Evolutionary conservation across 2,888 invertebrate species (phyloP).

Genomic region (Ornithoptera priamus): DNA sequence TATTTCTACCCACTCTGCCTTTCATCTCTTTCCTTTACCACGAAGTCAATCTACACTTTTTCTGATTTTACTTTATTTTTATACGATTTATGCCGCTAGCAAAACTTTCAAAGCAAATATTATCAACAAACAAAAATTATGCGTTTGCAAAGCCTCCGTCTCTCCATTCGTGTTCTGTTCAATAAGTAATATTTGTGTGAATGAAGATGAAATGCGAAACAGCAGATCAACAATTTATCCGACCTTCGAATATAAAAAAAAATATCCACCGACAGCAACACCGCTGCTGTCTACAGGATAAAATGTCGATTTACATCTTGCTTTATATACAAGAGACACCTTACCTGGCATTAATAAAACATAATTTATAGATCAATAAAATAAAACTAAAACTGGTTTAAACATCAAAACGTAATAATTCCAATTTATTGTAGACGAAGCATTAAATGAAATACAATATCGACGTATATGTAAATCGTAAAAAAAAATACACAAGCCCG

Average conservation of each 20-base stretch:
- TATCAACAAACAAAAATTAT: too few relatives aligned
- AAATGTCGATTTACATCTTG: background rate
- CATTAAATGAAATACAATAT: conserved; percentile 22
- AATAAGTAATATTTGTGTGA: background rate
- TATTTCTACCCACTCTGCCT: too few relatives aligned
- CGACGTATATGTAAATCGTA: conserved; percentile 6
- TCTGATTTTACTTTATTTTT: too few relatives aligned
- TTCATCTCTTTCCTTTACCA: too few relatives aligned
- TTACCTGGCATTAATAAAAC: conserved; percentile 11
- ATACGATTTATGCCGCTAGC: too few relatives aligned
- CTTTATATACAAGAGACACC: background rate
- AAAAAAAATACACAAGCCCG: background rate
- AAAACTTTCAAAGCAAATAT: too few relatives aligned
- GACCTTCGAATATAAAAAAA: background rate
- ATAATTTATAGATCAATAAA: conserved; percentile 18
- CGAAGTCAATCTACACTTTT: too few relatives aligned
- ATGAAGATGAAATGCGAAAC: background rate
- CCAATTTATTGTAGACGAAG: conserved; percentile 19
- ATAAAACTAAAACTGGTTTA: conserved; percentile 15
- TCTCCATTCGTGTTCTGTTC: background rate
- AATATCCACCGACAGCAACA: background rate
- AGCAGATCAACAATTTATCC: background rate
- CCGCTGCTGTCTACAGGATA: background rate
- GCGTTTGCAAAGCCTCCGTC: too few relatives aligned
- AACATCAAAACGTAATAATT: conserved; percentile 17